Percentiles rank a stretch among this genome's conserved stretches.
phyloP scores from a whole-genome alignment of 2,888 invertebrate genomes.

The Erebia aethiops region DNA sequence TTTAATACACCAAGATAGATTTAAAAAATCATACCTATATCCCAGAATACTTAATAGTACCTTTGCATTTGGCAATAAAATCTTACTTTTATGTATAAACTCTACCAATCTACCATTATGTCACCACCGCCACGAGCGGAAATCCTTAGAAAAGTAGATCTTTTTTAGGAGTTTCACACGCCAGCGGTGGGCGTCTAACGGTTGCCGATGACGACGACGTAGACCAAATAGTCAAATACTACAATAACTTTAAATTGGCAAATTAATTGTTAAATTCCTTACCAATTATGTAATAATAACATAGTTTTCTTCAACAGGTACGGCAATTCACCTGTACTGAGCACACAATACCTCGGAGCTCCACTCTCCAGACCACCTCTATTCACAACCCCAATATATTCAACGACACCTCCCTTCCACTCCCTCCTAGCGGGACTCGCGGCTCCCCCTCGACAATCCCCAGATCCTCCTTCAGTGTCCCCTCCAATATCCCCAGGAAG shows the following conservation, averaged over 20 bases:
- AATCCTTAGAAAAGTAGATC: no score
- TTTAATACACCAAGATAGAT: neutral
- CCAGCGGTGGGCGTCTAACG: no score
- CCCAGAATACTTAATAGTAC: no score
- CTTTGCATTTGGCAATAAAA: no score
- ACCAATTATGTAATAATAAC: neutral
- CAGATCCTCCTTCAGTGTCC: constrained; percentile 76
- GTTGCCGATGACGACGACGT: no score
- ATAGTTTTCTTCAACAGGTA: constrained; percentile 55
- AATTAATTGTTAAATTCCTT: neutral
- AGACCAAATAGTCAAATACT: no score
- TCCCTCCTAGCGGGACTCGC: constrained; percentile 72
- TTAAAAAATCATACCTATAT: neutral
- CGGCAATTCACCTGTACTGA: constrained; percentile 65
- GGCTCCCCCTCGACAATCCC: constrained; percentile 76
- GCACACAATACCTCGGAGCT: constrained; percentile 79
- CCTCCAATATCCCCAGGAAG: constrained; percentile 81
- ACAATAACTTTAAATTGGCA: neutral
- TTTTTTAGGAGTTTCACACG: no score
- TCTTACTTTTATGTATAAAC: no score
- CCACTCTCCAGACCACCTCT: constrained; percentile 73
- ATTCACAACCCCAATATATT: constrained; percentile 87
- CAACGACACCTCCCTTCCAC: constrained; percentile 77
- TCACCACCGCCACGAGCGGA: no score
- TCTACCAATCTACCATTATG: no score